Evolutionary conservation across 2,888 invertebrate species (phyloP).

Genomic region (Gortyna flavago): DNA sequence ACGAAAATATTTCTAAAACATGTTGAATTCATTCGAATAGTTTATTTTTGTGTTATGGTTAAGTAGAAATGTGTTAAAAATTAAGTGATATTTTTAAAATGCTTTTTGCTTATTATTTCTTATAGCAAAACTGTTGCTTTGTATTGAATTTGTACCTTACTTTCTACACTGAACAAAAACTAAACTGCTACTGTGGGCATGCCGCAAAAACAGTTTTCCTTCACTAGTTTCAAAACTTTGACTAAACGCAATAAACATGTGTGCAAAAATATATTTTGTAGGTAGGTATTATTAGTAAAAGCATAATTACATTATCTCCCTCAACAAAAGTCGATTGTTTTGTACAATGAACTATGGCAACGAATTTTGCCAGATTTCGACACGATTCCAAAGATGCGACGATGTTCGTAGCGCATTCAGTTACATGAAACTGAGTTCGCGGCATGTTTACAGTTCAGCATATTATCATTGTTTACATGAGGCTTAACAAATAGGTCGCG

Average conservation of each 20-base stretch:
- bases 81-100: constrained; percentile 78
- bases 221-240: constrained; percentile 33
- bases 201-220: constrained; percentile 41
- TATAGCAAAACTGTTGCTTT: constrained; percentile 64
- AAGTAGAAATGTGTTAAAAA: constrained; percentile 74
- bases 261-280: constrained; percentile 45
- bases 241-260: constrained; percentile 45
- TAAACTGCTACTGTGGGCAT: constrained; percentile 27
- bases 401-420: constrained; percentile 36
- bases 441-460: constrained; percentile 62
- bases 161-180: constrained; percentile 51
- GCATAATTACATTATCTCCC: constrained; percentile 34
- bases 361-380: constrained; percentile 30
- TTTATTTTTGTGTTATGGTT: constrained; percentile 87
- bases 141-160: constrained; percentile 48
- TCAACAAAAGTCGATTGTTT: constrained; percentile 44
- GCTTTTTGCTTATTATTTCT: constrained; percentile 73
- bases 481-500: constrained; percentile 62
- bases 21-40: constrained; percentile 88
- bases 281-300: constrained; percentile 37
- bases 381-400: constrained; percentile 16
- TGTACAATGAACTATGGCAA: constrained; percentile 11
- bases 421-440: constrained; percentile 37
- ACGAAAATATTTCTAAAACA: constrained; percentile 79
- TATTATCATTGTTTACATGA: constrained; percentile 65